phyloP scores from a whole-genome alignment of 2,888 invertebrate genomes.

The Drosophila mayaguana region DNA sequence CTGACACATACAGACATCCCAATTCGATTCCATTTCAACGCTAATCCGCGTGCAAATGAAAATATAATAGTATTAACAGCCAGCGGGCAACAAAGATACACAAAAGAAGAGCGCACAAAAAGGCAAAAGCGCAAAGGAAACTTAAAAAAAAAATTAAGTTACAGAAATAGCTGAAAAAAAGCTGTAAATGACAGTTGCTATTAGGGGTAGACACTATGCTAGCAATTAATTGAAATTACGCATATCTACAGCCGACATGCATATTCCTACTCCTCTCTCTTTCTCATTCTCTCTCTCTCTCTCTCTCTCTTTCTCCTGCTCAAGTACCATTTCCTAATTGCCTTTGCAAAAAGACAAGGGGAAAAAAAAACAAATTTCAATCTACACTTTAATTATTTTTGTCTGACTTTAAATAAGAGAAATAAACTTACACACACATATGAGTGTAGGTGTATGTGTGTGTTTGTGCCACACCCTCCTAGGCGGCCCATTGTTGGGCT shows the following conservation, averaged over 20 bases:
- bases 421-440: slow-evolving; percentile 39
- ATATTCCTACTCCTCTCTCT: background rate
- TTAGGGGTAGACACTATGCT: slow-evolving; percentile 22
- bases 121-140: slow-evolving; percentile 4
- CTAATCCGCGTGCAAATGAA: slow-evolving; percentile 74
- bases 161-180: slow-evolving; percentile 21
- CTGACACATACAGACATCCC: background rate
- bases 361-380: slow-evolving; percentile 53
- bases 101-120: slow-evolving; percentile 9
- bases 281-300: background rate
- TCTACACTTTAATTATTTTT: slow-evolving; percentile 79
- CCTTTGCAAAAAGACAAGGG: slow-evolving; percentile 48
- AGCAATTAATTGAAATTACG: slow-evolving; percentile 62
- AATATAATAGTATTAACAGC: slow-evolving; percentile 73
- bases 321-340: slow-evolving; percentile 75
- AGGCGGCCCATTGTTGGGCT: slow-evolving; percentile 27
- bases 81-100: slow-evolving; percentile 44
- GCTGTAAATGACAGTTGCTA: slow-evolving; percentile 28
- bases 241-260: slow-evolving; percentile 34
- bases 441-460: slow-evolving; percentile 1
- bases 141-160: slow-evolving; percentile 24
- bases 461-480: background rate
- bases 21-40: slow-evolving; percentile 58
- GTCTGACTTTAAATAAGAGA: slow-evolving; percentile 66
- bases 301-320: slow-evolving; percentile 8